Conservation (phyloP, 2,888 invertebrate genomes). For the Pediacus dermestoides region DNA sequence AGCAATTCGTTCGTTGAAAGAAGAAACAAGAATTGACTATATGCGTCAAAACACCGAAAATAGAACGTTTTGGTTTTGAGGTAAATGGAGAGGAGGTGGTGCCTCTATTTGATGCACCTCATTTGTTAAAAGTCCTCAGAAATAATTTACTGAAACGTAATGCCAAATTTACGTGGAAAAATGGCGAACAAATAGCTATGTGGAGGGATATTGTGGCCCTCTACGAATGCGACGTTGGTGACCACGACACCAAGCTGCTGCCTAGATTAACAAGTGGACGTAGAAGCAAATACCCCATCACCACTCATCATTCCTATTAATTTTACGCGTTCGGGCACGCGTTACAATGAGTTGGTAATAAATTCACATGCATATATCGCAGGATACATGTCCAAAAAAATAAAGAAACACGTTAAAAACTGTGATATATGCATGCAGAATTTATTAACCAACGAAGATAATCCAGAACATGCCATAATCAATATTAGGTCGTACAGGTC, state of each 20-base stretch:
- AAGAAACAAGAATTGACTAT: background rate
- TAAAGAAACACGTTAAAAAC: background rate
- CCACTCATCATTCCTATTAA: too few relatives aligned
- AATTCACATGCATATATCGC: constrained; percentile 1
- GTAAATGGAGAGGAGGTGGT: constrained; percentile 3
- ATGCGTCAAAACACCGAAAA: background rate
- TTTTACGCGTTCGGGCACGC: too few relatives aligned
- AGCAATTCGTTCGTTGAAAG: background rate
- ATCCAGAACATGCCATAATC: too few relatives aligned
- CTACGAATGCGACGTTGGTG: background rate
- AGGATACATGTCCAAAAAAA: constrained; percentile 1
- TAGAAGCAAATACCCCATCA: too few relatives aligned
- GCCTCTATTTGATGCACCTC: background rate
- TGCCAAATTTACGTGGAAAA: background rate
- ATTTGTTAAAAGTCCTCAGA: background rate
- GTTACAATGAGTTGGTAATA: background rate
- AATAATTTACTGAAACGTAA: background rate
- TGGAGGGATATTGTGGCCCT: background rate
- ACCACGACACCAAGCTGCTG: background rate
- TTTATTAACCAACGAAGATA: constrained; percentile 1
- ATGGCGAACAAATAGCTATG: background rate
- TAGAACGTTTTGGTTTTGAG: background rate
- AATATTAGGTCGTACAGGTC: background rate
- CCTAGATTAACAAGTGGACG: background rate
- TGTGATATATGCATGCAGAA: background rate